Base-by-base conservation (phyloP, 2,888 invertebrate species). In the Callyntrura sp. region DNA sequence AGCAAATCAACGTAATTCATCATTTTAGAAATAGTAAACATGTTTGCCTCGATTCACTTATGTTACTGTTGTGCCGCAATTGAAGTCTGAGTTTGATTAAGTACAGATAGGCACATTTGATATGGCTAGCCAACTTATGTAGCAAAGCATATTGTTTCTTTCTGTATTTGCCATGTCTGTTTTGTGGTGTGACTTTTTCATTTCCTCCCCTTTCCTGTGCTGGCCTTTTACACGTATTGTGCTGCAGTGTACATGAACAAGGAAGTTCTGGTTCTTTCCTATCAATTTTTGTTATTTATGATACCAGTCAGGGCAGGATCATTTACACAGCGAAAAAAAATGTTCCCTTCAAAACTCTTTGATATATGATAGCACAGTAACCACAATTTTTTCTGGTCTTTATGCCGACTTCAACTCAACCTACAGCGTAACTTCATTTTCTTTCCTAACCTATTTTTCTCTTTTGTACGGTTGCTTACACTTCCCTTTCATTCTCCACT, bases 281-380 rank as follows among this genome's bases (percentile, higher is more conserved):
- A 73, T 73, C 73, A 73, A 48, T 48, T 73, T 68, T 73, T 48
- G 73, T 73, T 48, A 73, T 73, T 73, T 73, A 73, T 73, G 73
- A 73, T 48, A 73, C 48, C 48, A 45, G 73, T 73, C 73, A 73
- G 48, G 48, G 23, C 73, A 73, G 45, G 35, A 73, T 73, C 73
- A 23, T 48, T 48, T 73, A 73, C 73, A 73, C 73, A 25, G 48
- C 20, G 48, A 20, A 17, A 43, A 23, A 35, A 28, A 45, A 1
- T 20, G 23, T 20, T 11, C 48, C 45, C 23, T 73, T 73, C 48
- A 3, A 48, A 73, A 23, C 48, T 73, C 48, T 20, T 48, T 73
- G 73, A 73, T 73, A 73, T 73, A 73, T 73, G 73, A 48, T 73
- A 48, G 48, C 68, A 62, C 43, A 70, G 68, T n/a, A 70, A 70